Evolutionary conservation across 2,113 vertebrate genomes (phyloP).

Genomic region (Lagopus muta): DNA sequence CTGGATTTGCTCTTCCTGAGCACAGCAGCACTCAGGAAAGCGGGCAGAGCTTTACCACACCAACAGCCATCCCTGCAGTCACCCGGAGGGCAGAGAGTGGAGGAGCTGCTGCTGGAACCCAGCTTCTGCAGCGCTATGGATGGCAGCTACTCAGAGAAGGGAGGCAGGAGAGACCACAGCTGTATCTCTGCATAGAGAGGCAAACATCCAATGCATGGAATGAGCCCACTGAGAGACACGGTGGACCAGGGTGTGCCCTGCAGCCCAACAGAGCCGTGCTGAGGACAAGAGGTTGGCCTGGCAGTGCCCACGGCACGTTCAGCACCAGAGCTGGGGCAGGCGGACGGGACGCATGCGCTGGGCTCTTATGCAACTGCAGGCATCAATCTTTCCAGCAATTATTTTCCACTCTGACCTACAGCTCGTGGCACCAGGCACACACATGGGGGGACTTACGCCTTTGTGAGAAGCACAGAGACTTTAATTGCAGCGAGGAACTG

Average conservation of each 20-base stretch:
- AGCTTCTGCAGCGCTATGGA: background rate
- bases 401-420: background rate
- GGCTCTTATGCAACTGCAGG: background rate
- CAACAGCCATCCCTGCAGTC: rapidly evolving
- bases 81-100: background rate
- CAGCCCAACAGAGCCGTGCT: background rate
- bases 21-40: background rate
- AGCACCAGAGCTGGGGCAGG: rapidly evolving
- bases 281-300: background rate
- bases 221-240: background rate
- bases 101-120: background rate
- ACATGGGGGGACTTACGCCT: rapidly evolving
- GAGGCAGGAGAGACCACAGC: background rate
- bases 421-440: background rate
- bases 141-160: background rate
- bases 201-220: rapidly evolving
- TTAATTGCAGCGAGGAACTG: background rate
- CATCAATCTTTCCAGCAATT: background rate
- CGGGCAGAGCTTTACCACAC: background rate
- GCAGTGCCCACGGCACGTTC: rapidly evolving
- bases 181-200: background rate
- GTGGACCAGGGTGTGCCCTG: background rate
- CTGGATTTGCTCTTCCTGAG: background rate
- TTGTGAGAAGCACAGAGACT: rapidly evolving
- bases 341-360: rapidly evolving